Base-by-base conservation (phyloP, 2,888 invertebrate species). In the Argynnis bischoffii region DNA sequence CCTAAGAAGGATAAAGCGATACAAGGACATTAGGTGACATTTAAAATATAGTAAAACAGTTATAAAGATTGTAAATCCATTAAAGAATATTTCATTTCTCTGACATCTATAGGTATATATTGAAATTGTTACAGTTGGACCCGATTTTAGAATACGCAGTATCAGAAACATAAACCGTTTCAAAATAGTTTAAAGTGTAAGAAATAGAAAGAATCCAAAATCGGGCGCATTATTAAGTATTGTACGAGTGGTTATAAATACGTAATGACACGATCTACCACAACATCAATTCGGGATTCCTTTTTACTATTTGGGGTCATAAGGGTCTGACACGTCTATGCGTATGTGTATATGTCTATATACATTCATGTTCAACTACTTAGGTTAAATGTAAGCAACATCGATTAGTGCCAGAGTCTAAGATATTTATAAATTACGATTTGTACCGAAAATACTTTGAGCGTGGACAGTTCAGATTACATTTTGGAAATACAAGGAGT, bases 261-360 rank as follows among this genome's bases (percentile, higher is more conserved):
- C 11, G 41, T 31, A 57, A 48, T 35, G 53, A 64, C 64, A 61
- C 46, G 13, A 55, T 61, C 54, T 70, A 70, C 67, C 21, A 67
- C 70, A 67, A 70, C 63, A 70, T 55, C 57, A 61, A 67, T 50
- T 54, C 13, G 54, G 54, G 46, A 16, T 50, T 35, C 15, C 46
- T 35, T 63, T 65, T 26, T 26, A 26, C 4, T 55, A 70, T 60
- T 65, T 69, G 66, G 66, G 64, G 69, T 64, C 66, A 54, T 56
- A 64, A 41, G 21, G 64, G 56, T 56, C n/a, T 55, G 48, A 51
- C 21, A 48, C 48, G 8, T 48, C 26, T 26, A 26, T n/a, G n/a
- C 15, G 8, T 46, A 15, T 21, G 2, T 18, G 2, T 18, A 18
- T 6, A 18, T 15, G 0, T 48, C 31, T 26, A 26, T n/a, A n/a